Base-by-base conservation (phyloP, 1,140 invertebrate species). In the Frieseomelitta varia region DNA sequence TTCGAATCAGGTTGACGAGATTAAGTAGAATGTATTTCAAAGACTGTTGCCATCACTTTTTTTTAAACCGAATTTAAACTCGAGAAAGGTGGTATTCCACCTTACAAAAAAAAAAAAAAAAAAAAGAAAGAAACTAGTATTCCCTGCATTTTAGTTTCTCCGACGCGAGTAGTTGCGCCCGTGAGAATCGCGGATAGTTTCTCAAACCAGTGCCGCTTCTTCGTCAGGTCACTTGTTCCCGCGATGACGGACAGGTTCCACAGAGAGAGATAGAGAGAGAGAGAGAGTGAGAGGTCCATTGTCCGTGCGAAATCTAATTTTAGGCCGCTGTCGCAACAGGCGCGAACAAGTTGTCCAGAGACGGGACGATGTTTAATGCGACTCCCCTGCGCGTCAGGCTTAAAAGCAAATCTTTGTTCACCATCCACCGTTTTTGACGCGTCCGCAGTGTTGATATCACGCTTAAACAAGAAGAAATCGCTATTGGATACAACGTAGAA, bases 331-430 rank as follows among this genome's bases (percentile, higher is more conserved):
- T 75, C 55, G 78, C 65, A 61, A 53, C 79, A 74, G 39, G 34
- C 71, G 51, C 79, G 86, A 88, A 84, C 88, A 88, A 88, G 86
- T 85, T 75, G 39, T 8, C 79, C 14, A 68, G 47, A 61, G 58
- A 61, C n/a, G 12, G n/a, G n/a, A 79, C 74, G 85, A 87, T 81
- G 61, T 87, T 82, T 88, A 87, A 88, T 68, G 63, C 58, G 85
- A 74, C 58, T 56, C 14, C 61, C 30, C 53, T 79, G 24, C 68
- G 39, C 67, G 30, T 72, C 77, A 71, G 78, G 84, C 86, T 76
- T 34, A 78, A 87, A 81, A 76, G 87, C 81, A 87, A 88, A 88
- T 87, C 87, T 87, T 88, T 75, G 30, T 69, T 19, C 67, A 34
- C 55, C 73, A 58, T 81, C 69, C 39, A 14, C 65, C 30, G 67